These are phyloP conservation scores for Trinorchestia longiramus DNA, from an alignment of 1,140 invertebrate species.

Conservation along the genomic window DNA sequence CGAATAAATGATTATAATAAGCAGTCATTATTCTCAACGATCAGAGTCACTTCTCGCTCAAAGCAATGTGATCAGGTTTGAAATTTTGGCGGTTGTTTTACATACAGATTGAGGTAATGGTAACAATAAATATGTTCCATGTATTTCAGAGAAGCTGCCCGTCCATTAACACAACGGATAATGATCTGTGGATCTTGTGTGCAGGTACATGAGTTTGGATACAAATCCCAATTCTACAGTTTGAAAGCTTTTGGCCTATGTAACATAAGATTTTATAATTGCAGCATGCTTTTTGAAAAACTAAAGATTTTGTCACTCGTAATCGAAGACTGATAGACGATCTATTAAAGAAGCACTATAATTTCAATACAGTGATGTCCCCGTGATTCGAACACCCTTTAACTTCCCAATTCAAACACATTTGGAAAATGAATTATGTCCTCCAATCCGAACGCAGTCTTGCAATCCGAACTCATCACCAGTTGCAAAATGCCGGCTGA, in stretches of 20 bases:
- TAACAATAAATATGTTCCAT: background rate
- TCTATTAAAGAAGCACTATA: background rate
- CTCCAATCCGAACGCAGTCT: background rate
- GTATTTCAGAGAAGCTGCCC: background rate
- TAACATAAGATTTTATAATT: background rate
- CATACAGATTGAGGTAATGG: background rate
- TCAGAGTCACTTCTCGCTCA: background rate
- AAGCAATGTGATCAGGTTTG: background rate
- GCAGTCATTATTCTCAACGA: no score
- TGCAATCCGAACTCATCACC: background rate
- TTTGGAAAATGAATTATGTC: background rate
- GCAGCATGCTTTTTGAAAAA: background rate
- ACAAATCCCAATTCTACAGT: background rate
- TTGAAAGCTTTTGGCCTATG: background rate
- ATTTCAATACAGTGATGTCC: background rate
- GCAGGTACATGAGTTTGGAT: background rate
- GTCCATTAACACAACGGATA: background rate
- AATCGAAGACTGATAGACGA: background rate
- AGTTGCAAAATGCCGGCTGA: background rate
- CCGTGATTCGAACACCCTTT: no score
- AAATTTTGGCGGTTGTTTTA: background rate
- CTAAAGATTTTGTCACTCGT: background rate
- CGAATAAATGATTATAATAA: no score
- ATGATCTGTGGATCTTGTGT: background rate
- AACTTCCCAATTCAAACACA: background rate